Percentiles rank a stretch among this genome's conserved stretches.
These are phyloP conservation scores for Sphenopsis melanotis DNA, from an alignment of 2,797 vertebrate genomes.

Conservation along the genomic window DNA sequence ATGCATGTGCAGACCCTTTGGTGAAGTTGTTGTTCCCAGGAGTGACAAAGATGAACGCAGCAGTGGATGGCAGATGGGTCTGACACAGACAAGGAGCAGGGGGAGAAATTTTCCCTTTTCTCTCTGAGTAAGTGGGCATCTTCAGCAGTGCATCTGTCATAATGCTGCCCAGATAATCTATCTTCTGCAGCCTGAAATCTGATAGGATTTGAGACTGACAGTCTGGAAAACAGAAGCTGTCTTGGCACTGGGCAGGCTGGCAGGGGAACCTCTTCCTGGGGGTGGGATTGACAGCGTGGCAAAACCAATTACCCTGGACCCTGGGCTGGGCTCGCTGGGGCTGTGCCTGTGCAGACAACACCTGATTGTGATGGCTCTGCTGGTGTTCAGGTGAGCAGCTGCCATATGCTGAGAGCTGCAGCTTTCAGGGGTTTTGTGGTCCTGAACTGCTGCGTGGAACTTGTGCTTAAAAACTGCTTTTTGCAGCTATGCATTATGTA, in stretches of 20 bases:
- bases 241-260: constrained; percentile 13
- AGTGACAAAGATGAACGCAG: neutral
- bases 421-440: neutral
- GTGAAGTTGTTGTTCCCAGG: neutral
- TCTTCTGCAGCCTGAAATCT: neutral
- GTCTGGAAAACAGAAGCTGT: constrained; percentile 19
- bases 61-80: neutral
- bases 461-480: neutral
- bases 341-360: accelerated
- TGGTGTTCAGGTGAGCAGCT: neutral
- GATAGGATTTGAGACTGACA: constrained; percentile 25
- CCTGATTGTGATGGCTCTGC: neutral
- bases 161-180: neutral
- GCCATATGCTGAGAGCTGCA: neutral
- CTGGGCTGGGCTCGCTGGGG: accelerated
- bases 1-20: accelerated
- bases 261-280: neutral
- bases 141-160: neutral
- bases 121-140: neutral
- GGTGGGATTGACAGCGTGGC: neutral
- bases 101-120: neutral
- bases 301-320: neutral
- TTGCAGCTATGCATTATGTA: neutral
- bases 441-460: neutral
- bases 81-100: neutral